phyloP scores from a whole-genome alignment of 2,888 invertebrate species.

The Dolomedes plantarius region DNA sequence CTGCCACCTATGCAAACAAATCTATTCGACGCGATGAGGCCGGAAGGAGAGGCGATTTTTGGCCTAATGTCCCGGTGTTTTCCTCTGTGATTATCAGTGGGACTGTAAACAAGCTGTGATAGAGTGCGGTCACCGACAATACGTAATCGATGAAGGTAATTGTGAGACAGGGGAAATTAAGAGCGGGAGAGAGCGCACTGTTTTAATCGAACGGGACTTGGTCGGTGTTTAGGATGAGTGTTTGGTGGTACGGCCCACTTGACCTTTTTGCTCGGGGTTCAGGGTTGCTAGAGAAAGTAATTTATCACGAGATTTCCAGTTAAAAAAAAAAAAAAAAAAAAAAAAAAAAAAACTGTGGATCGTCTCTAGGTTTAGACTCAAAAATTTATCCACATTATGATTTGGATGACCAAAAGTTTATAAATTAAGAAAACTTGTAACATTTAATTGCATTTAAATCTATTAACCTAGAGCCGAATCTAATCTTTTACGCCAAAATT shows the following conservation, averaged over 20 bases:
- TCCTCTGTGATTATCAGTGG: not conserved
- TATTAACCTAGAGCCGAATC: no score
- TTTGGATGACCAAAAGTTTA: no score
- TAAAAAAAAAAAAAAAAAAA: no score
- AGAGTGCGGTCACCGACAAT: not conserved
- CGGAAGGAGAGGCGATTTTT: not conserved
- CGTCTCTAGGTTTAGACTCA: no score
- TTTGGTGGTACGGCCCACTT: slow-evolving; percentile 37
- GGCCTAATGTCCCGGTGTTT: not conserved
- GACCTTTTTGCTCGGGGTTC: slow-evolving; percentile 29
- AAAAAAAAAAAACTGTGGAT: no score
- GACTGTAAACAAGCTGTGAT: not conserved
- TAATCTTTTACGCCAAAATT: no score
- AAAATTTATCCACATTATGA: no score
- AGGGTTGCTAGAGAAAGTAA: slow-evolving; percentile 8
- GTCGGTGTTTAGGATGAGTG: not conserved
- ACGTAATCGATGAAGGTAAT: slow-evolving; percentile 10
- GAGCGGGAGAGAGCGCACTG: not conserved
- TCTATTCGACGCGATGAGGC: not conserved
- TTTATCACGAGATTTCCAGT: no score
- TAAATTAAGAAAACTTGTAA: no score
- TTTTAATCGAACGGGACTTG: slow-evolving; percentile 17
- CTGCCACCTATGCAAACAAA: not conserved
- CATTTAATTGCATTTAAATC: no score
- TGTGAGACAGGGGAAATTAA: not conserved